Conservation (phyloP, 2,113 vertebrate species). For the Mus pahari region DNA sequence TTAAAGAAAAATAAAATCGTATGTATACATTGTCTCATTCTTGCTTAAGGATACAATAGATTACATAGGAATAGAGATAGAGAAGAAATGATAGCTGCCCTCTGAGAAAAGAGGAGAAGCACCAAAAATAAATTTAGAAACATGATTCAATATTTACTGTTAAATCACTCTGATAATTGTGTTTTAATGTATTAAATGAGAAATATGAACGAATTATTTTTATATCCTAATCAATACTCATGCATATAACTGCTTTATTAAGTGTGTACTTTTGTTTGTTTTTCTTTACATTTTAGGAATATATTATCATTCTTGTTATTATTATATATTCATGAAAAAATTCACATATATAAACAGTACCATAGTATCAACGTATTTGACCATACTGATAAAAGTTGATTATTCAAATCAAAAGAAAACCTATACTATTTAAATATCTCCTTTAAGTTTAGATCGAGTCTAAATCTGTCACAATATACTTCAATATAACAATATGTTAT, state of each 20-base stretch:
- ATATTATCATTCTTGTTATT: neutral
- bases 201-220: neutral
- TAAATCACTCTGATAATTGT: neutral
- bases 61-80: neutral
- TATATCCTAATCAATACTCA: neutral
- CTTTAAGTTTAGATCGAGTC: neutral
- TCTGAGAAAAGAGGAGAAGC: neutral
- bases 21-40: neutral
- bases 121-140: neutral
- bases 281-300: neutral
- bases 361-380: neutral
- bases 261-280: neutral
- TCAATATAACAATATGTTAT: neutral
- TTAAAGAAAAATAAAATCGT: neutral
- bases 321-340: neutral
- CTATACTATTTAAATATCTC: neutral
- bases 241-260: neutral
- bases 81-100: accelerated
- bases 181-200: neutral
- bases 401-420: neutral
- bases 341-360: neutral
- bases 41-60: neutral
- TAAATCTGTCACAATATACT: neutral
- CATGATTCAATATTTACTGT: neutral
- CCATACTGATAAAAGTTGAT: neutral